phyloP scores from a whole-genome alignment of 2,888 invertebrate genomes.

The Mesorhabditis sp. region DNA sequence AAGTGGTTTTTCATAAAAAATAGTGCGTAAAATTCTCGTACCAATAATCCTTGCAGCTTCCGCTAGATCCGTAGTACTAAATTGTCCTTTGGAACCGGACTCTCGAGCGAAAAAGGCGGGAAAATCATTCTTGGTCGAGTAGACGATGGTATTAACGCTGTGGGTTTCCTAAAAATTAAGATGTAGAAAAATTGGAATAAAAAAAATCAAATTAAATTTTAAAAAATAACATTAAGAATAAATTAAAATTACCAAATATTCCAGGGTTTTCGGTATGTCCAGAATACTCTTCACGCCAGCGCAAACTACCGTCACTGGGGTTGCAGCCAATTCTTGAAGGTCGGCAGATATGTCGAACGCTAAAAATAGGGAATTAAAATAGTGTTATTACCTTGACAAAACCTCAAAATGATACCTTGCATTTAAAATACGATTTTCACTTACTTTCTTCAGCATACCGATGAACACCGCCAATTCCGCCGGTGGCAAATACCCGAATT shows the following conservation, averaged over 20 bases:
- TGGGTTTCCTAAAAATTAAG: conserved; percentile 77
- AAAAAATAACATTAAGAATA: no score
- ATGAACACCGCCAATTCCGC: conserved; percentile 89
- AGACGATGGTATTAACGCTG: conserved; percentile 83
- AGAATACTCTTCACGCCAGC: conserved; percentile 95
- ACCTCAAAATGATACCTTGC: no score
- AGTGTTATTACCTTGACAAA: no score
- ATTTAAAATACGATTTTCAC: conserved; percentile 15
- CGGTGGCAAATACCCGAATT: conserved; percentile 89
- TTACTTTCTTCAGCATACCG: conserved; percentile 75
- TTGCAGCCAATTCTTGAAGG: conserved; percentile 81
- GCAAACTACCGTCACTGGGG: conserved; percentile 83
- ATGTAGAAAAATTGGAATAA: not conserved
- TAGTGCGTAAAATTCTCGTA: conserved; percentile 19
- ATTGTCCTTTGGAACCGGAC: conserved; percentile 74
- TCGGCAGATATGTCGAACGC: conserved; percentile 88
- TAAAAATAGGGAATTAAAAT: conserved; percentile 34
- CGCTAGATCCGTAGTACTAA: conserved; percentile 67
- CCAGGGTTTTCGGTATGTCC: conserved; percentile 87
- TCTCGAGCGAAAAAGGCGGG: conserved; percentile 86
- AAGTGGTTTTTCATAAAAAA: conserved; percentile 5
- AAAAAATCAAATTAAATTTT: no score
- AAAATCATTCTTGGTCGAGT: conserved; percentile 71
- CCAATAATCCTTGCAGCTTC: conserved; percentile 75
- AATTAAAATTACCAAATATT: conserved; percentile 73